Conservation (phyloP, 2,888 invertebrate species). For the Lepidocyrtinus sp. region DNA sequence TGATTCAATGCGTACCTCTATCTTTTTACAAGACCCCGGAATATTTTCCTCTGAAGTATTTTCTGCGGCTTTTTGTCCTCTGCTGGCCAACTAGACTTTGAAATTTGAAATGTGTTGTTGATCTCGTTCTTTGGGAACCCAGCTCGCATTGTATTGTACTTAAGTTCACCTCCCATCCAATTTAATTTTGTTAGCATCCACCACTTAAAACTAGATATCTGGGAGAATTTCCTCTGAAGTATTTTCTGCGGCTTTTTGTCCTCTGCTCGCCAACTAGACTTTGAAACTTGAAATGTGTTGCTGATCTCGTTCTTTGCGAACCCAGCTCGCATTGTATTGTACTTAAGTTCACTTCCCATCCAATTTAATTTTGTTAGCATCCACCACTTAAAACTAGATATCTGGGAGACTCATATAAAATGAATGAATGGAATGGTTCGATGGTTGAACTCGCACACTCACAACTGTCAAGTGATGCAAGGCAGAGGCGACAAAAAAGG, state of each 20-base stretch:
- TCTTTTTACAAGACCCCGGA: neutral
- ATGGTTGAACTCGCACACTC: neutral
- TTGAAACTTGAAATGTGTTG: too few relatives aligned
- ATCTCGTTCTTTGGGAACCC: too few relatives aligned
- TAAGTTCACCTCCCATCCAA: neutral
- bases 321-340: too few relatives aligned
- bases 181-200: neutral
- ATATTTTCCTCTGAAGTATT: neutral
- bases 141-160: too few relatives aligned
- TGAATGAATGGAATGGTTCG: neutral
- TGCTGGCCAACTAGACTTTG: too few relatives aligned
- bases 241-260: neutral
- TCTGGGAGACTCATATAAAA: neutral
- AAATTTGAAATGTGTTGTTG: too few relatives aligned
- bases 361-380: neutral
- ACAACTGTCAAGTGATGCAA: neutral
- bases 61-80: neutral
- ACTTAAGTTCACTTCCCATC: neutral
- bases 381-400: neutral
- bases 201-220: neutral
- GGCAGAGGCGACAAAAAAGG: neutral
- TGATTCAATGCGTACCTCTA: neutral
- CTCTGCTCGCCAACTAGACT: too few relatives aligned
- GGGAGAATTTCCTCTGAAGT: neutral
- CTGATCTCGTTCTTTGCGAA: too few relatives aligned